These are phyloP conservation scores for Sorex fumeus DNA, from an alignment of 2,113 vertebrate species.

Conservation along the genomic window DNA sequence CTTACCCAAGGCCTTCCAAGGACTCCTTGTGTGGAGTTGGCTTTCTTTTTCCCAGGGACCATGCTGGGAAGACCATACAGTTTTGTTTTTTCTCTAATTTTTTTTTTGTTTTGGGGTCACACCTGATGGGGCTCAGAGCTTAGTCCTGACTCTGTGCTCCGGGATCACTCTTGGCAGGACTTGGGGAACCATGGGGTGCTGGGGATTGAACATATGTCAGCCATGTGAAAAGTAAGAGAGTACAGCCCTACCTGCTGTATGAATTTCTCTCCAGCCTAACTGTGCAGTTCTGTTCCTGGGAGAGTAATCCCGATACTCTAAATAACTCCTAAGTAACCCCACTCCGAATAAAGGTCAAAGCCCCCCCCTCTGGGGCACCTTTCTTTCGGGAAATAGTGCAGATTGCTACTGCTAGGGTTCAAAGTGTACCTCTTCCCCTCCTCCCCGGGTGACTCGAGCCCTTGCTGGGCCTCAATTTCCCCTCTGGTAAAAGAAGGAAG, in stretches of 20 bases:
- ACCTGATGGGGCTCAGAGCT: too few species aligned
- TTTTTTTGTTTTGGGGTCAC: too few species aligned
- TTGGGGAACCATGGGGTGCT: not conserved
- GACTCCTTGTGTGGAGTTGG: not conserved
- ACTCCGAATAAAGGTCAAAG: too few species aligned
- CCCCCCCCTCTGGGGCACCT: not conserved
- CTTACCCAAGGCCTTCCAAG: not conserved
- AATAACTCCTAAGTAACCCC: too few species aligned
- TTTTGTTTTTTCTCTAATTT: too few species aligned
- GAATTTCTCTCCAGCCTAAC: not conserved
- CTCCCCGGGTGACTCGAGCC: not conserved
- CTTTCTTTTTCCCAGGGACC: not conserved
- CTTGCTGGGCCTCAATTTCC: conserved; percentile 21
- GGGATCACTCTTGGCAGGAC: too few species aligned
- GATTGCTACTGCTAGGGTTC: not conserved
- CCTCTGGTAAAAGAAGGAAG: conserved; percentile 17
- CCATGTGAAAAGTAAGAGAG: too few species aligned
- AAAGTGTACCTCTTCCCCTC: not conserved
- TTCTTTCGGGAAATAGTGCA: not conserved
- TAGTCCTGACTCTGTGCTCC: not conserved
- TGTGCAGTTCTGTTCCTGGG: too few species aligned
- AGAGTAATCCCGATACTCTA: too few species aligned
- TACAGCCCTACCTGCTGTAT: too few species aligned
- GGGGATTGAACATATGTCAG: not conserved
- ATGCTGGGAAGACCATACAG: not conserved